phyloP scores from a whole-genome alignment of 2,113 vertebrate genomes.

The Ifrita kowaldi region DNA sequence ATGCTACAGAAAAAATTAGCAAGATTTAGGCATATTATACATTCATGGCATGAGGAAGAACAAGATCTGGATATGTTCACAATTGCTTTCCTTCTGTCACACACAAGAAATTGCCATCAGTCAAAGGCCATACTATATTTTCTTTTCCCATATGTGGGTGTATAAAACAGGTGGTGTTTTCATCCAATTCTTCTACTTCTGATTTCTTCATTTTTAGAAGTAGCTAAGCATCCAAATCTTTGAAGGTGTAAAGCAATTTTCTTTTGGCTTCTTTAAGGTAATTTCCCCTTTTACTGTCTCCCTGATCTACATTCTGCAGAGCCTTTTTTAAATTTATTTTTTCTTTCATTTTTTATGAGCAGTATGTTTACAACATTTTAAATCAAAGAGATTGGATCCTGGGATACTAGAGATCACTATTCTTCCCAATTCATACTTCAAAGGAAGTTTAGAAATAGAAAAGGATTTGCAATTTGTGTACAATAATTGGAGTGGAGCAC shows the following conservation, averaged over 20 bases:
- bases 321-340: background rate
- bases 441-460: background rate
- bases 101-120: background rate
- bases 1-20: background rate
- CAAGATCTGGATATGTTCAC: background rate
- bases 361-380: background rate
- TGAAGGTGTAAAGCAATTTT: background rate
- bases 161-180: background rate
- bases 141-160: background rate
- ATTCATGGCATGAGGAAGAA: background rate
- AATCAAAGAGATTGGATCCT: background rate
- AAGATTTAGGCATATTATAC: background rate
- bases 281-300: background rate
- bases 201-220: background rate
- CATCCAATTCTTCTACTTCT: background rate
- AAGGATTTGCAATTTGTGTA: conserved; percentile 46
- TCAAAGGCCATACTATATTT: background rate
- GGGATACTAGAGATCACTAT: background rate
- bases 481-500: conserved; percentile 24
- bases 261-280: background rate
- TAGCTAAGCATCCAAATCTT: background rate
- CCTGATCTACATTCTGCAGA: background rate
- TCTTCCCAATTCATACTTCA: conserved; percentile 15
- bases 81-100: background rate
- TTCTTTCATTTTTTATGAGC: background rate